phyloP scores from a whole-genome alignment of 2,113 vertebrate genomes.

The Agapornis roseicollis region DNA sequence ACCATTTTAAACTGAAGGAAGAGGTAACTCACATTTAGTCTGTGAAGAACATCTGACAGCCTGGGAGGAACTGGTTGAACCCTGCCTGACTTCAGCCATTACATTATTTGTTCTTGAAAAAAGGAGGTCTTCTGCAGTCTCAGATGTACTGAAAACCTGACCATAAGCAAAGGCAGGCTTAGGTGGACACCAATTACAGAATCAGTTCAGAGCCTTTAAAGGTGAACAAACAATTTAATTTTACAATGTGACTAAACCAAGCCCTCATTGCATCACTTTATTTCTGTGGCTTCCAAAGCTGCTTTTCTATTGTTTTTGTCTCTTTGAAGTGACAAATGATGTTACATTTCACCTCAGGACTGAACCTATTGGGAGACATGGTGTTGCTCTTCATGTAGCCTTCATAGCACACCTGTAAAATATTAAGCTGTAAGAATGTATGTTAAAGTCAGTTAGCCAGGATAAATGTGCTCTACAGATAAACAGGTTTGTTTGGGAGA shows the following conservation, averaged over 20 bases:
- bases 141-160: neutral
- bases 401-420: constrained; percentile 42
- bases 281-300: neutral
- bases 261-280: neutral
- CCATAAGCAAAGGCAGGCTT: neutral
- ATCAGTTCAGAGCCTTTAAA: neutral
- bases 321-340: neutral
- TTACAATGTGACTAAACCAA: neutral
- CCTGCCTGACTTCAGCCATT: neutral
- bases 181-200: neutral
- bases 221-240: neutral
- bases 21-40: neutral
- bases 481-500: constrained; percentile 24
- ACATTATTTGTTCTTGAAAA: neutral
- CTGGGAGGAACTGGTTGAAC: neutral
- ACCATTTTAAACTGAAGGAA: neutral
- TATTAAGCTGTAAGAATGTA: constrained; percentile 51
- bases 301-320: neutral
- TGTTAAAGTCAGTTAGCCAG: constrained; percentile 11
- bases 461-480: constrained; percentile 32
- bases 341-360: neutral
- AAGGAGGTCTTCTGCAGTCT: neutral
- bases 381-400: neutral
- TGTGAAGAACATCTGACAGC: neutral
- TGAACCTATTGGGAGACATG: neutral